A percentile compares a stretch with the other conserved stretches of the same genome.
Evolutionary conservation across 2,888 invertebrate species (phyloP).

Genomic region (Dendrolimus pini): DNA sequence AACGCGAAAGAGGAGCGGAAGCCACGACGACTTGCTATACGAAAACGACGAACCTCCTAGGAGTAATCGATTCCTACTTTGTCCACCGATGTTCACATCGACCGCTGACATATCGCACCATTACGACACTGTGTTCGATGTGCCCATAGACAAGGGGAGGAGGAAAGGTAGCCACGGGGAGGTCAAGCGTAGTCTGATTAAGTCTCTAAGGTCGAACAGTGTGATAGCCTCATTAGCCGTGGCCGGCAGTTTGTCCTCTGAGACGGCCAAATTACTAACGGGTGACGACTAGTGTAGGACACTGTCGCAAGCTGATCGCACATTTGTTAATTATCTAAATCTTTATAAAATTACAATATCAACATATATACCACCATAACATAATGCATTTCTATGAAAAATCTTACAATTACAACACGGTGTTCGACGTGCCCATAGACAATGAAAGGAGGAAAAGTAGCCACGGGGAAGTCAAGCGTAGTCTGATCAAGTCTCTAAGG

Average conservation of each 20-base stretch:
- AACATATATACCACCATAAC: too few relatives aligned
- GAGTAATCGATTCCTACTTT: constrained; percentile 57
- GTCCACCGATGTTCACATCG: constrained; percentile 73
- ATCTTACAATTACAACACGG: constrained; percentile 77
- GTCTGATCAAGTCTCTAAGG: constrained; percentile 47
- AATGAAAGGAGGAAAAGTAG: constrained; percentile 30
- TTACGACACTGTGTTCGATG: constrained; percentile 76
- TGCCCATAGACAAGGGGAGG: constrained; percentile 20
- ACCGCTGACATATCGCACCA: constrained; percentile 58
- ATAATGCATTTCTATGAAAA: constrained; percentile 15
- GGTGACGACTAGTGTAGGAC: constrained; percentile 40
- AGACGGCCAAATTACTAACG: constrained; percentile 46
- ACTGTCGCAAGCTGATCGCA: constrained; percentile 3
- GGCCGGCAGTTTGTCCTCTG: constrained; percentile 35
- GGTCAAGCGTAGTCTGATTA: constrained; percentile 43
- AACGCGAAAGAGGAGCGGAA: constrained; percentile 49
- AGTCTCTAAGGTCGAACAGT: constrained; percentile 52
- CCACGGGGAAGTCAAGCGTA: constrained; percentile 37
- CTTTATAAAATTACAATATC: too few relatives aligned
- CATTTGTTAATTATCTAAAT: too few relatives aligned
- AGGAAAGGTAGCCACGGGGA: constrained; percentile 39
- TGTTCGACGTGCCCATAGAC: constrained; percentile 53
- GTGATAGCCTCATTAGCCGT: constrained; percentile 47
- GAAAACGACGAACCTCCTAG: constrained; percentile 35
- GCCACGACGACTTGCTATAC: constrained; percentile 54